A percentile compares a stretch with the other conserved stretches of the same genome.
These are phyloP conservation scores for Drosophila busckii DNA, from an alignment of 1,140 invertebrate species.

Conservation along the genomic window DNA sequence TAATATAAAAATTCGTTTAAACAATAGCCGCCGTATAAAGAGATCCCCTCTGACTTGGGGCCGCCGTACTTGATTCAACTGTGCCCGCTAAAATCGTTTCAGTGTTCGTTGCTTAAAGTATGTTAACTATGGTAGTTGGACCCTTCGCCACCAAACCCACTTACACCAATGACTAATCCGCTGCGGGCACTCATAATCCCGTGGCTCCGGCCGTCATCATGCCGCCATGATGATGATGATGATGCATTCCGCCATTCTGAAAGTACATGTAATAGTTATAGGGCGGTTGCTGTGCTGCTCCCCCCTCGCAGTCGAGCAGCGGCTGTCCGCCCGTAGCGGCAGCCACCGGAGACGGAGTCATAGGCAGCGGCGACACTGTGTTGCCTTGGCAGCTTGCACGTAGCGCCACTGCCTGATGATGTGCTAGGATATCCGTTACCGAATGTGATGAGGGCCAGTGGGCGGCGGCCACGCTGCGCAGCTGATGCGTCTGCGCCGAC, in stretches of 20 bases:
- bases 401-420: constrained; percentile 73
- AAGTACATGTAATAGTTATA: constrained; percentile 87
- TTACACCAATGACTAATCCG: constrained; percentile 16
- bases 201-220: constrained; percentile 77
- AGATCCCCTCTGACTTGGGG: background rate
- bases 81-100: background rate
- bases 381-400: constrained; percentile 74
- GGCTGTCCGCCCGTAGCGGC: constrained; percentile 48
- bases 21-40: constrained; percentile 5
- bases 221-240: constrained; percentile 73
- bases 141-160: constrained; percentile 25
- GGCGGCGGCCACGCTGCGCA: constrained; percentile 59
- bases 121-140: constrained; percentile 30
- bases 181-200: constrained; percentile 60
- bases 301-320: constrained; percentile 59
- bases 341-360: constrained; percentile 65
- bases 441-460: constrained; percentile 83
- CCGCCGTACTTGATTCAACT: constrained; percentile 11
- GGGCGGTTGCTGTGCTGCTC: constrained; percentile 81
- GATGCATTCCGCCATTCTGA: constrained; percentile 79
- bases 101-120: too few relatives aligned
- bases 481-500: constrained; percentile 71
- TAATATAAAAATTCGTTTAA: constrained; percentile 61
- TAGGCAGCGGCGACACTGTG: constrained; percentile 54
- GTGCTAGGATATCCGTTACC: constrained; percentile 85